Percentiles rank a stretch among this genome's conserved stretches.
phyloP scores from a whole-genome alignment of 2,113 vertebrate genomes.

The Neolamprologus variostigma region DNA sequence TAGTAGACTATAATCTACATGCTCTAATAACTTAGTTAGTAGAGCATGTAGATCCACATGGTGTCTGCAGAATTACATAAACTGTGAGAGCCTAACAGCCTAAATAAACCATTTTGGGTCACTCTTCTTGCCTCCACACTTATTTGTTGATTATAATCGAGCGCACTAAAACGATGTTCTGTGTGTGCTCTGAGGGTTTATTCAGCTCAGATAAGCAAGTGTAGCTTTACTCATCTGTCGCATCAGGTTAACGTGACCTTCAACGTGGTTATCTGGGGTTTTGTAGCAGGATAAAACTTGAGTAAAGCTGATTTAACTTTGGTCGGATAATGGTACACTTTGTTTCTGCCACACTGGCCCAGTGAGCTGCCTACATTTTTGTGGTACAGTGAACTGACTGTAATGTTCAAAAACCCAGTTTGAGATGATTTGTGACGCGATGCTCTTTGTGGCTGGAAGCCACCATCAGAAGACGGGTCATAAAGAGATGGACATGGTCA shows the following conservation, averaged over 20 bases:
- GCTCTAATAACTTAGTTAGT: not conserved
- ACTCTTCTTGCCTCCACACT: not conserved
- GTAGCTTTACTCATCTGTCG: not conserved
- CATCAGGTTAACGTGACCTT: constrained; percentile 4
- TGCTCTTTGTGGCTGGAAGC: not conserved
- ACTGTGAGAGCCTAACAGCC: not conserved
- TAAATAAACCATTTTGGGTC: not conserved
- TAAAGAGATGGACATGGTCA: not conserved
- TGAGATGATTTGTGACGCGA: not conserved
- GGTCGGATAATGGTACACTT: fast-evolving
- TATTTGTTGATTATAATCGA: not conserved
- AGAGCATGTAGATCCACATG: not conserved
- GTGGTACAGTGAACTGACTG: not conserved
- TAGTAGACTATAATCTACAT: not conserved
- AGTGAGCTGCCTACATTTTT: fast-evolving
- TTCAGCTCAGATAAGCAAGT: not conserved
- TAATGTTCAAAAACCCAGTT: not conserved
- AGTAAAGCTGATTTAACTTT: not conserved
- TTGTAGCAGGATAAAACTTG: not conserved
- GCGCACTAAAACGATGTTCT: not conserved
- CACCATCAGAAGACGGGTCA: not conserved
- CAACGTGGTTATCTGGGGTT: not conserved
- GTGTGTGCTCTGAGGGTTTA: not conserved
- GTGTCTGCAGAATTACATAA: not conserved
- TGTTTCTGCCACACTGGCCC: not conserved